Percentiles rank a stretch among this genome's conserved stretches.
Evolutionary conservation across 2,797 vertebrate species (phyloP).

Genomic region (Alca torda): DNA sequence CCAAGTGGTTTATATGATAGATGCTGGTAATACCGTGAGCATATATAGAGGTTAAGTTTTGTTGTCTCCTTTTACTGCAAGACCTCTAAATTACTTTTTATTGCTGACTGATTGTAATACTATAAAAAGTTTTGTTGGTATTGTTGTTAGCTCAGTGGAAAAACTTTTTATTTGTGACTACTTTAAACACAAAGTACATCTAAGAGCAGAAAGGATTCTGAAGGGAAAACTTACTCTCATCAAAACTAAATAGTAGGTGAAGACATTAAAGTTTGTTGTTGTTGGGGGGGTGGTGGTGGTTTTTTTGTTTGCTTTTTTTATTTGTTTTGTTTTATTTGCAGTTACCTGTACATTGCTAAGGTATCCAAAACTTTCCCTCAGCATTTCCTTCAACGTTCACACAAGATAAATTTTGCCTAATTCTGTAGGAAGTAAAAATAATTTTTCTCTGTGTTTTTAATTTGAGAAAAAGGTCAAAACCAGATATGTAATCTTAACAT

Average conservation of each 20-base stretch:
- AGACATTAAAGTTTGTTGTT: neutral
- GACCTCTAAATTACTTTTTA: neutral
- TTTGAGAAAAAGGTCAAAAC: neutral
- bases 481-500: neutral
- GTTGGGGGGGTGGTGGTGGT: neutral
- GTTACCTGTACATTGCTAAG: neutral
- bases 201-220: neutral
- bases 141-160: neutral
- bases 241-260: neutral
- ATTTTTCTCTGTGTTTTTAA: neutral
- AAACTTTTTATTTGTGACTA: neutral
- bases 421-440: neutral
- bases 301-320: neutral
- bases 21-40: neutral
- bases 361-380: neutral
- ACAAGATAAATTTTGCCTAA: neutral
- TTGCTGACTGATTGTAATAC: neutral
- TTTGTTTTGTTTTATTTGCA: neutral
- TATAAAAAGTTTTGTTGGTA: neutral
- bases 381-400: neutral
- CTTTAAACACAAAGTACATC: neutral
- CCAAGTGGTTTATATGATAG: neutral
- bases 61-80: neutral
- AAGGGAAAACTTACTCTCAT: neutral
- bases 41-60: neutral